Evolutionary conservation across 2,113 vertebrate genomes (phyloP), one percentile per base, ranked within the genome.

Genomic region (Chunga burmeisteri): DNA sequence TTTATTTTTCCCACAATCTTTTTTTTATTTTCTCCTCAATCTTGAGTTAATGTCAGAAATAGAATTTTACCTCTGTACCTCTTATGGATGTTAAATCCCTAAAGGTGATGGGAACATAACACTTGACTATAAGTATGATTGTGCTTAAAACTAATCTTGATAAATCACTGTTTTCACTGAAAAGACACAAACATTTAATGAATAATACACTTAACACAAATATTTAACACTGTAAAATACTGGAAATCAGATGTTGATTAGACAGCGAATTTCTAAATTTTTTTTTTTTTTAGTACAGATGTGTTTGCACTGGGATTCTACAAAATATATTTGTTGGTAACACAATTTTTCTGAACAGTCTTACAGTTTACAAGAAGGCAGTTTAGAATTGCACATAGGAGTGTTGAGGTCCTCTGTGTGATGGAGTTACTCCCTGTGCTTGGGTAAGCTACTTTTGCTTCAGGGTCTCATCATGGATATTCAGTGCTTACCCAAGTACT

Each of bases 401-500:
- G 58, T 4, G 22, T 1, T 38, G 58, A 67, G 42, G 29, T 44
- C 10, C 18, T 50, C 23, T 38, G 26, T 14, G 16, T 2, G 0
- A 32, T 11, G 11, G 59, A 59, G 27, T 44, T 86, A 50, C 4
- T 47, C 46, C 32, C 17, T 20, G n/a, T 1, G 0, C 36, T 36
- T 1, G 1, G 7, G 10, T 13, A 27, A 95, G 12, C 10, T n/a
- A 0, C 32, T 70, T 63, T 19, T 30, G 9, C 32, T 44, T 49
- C 16, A 6, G 1, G 8, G 16, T 58, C 34, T 55, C 42, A 8
- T 9, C 77, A 22, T 34, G 40, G 55, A 7, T 13, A 32, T 16
- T 40, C 2, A 1, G 19, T 0, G 1, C 29, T 66, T 38, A 30
- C 58, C 19, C 44, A 16, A 11, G 56, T 13, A 4, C 25, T 55